These are phyloP conservation scores for Meriones unguiculatus DNA, from an alignment of 2,113 vertebrate genomes.

Conservation along the genomic window DNA sequence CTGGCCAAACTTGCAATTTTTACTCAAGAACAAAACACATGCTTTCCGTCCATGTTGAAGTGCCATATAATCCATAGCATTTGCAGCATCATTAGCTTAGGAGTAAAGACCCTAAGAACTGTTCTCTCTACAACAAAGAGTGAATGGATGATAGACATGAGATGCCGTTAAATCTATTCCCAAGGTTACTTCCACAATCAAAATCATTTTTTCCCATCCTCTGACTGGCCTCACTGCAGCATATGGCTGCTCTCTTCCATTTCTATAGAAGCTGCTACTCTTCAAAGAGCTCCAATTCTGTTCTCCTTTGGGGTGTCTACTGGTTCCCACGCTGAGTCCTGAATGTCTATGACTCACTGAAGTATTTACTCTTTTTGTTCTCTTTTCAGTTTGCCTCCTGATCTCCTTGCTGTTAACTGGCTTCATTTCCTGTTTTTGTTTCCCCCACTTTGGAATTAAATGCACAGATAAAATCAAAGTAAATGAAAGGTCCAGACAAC, in stretches of 20 bases:
- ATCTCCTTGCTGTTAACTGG: slow-evolving; percentile 74
- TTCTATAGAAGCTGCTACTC: not conserved
- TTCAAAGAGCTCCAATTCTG: slow-evolving; percentile 21
- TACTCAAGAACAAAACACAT: not conserved
- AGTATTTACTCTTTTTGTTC: slow-evolving; percentile 72
- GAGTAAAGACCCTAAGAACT: not conserved
- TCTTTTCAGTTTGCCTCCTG: slow-evolving; percentile 69
- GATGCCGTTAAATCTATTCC: not conserved
- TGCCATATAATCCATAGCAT: not conserved
- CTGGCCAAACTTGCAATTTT: not conserved
- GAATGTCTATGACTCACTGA: slow-evolving; percentile 66
- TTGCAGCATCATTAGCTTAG: slow-evolving; percentile 22
- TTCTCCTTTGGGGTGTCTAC: slow-evolving; percentile 21
- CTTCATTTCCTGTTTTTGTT: slow-evolving; percentile 74
- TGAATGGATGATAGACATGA: not conserved
- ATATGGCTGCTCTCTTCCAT: slow-evolving; percentile 11
- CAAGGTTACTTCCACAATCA: slow-evolving; percentile 10
- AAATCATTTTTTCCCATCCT: slow-evolving; percentile 24
- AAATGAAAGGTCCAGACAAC: slow-evolving; percentile 58
- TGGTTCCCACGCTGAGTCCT: slow-evolving; percentile 52
- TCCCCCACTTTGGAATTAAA: slow-evolving; percentile 71
- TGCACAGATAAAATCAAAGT: slow-evolving; percentile 66
- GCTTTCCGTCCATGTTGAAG: slow-evolving; percentile 39
- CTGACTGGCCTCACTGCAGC: not conserved
- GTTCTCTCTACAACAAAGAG: not conserved